Conservation (phyloP, 1,140 invertebrate species). For the Leucophenga varia region DNA sequence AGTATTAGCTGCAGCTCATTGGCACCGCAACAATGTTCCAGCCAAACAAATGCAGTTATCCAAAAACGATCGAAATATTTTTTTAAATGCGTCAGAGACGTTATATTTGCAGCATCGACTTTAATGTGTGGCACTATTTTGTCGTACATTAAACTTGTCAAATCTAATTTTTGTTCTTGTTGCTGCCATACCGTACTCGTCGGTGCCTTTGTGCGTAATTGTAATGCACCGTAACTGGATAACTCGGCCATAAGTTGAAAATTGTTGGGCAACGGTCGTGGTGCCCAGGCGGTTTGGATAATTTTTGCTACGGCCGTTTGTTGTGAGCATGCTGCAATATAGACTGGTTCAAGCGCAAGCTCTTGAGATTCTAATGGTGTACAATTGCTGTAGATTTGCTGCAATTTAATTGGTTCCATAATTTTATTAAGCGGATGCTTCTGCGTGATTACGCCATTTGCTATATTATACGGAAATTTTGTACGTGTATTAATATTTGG, state of each 20-base stretch:
- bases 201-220: slow-evolving; percentile 17
- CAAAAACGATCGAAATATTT: slow-evolving; percentile 27
- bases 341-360: slow-evolving; percentile 23
- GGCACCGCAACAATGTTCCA: no score
- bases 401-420: slow-evolving; percentile 18
- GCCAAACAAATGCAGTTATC: slow-evolving; percentile 39
- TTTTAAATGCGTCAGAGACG: no score
- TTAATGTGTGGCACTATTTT: slow-evolving; percentile 12
- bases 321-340: slow-evolving; percentile 19
- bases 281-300: slow-evolving; percentile 14
- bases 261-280: slow-evolving; percentile 11
- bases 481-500: slow-evolving; percentile 5
- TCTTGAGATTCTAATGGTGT: slow-evolving; percentile 31
- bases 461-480: slow-evolving; percentile 23
- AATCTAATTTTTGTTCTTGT: slow-evolving; percentile 7
- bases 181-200: slow-evolving; percentile 13
- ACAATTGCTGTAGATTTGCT: slow-evolving; percentile 19
- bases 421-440: slow-evolving; percentile 22
- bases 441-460: neutral
- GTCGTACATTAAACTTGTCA: slow-evolving; percentile 19
- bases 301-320: slow-evolving; percentile 15
- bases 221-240: slow-evolving; percentile 21
- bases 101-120: no score
- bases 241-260: slow-evolving; percentile 20
- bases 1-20: no score